A percentile compares a stretch with the other conserved stretches of the same genome.
phyloP scores from a whole-genome alignment of 2,888 invertebrate genomes.

The Zaprionus bogoriensis region DNA sequence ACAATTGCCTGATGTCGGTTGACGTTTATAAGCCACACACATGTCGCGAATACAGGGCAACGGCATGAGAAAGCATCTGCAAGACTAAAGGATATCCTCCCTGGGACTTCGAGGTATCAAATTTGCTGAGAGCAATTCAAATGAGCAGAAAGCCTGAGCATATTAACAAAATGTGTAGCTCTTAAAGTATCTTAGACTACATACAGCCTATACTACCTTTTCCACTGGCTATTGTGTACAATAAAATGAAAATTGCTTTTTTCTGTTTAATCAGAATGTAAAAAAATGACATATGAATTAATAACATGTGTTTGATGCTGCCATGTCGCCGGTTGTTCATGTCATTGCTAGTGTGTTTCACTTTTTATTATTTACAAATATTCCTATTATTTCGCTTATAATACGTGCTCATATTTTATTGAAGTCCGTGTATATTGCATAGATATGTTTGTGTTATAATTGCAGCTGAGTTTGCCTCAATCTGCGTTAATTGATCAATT shows the following conservation, averaged over 20 bases:
- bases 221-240: background rate
- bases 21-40: slow-evolving; percentile 43
- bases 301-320: background rate
- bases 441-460: background rate
- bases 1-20: slow-evolving; percentile 4
- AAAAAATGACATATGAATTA: slow-evolving; percentile 5
- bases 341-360: background rate
- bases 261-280: background rate
- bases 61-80: background rate
- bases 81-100: background rate
- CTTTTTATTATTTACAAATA: background rate
- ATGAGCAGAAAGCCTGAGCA: too few relatives aligned
- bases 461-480: background rate
- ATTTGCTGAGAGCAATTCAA: too few relatives aligned
- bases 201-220: background rate
- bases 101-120: too few relatives aligned
- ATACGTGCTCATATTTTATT: too few relatives aligned
- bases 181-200: background rate
- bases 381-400: background rate
- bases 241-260: background rate
- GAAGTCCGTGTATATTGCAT: background rate
- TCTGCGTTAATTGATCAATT: background rate
- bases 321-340: background rate
- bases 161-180: too few relatives aligned
- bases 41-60: slow-evolving; percentile 15